Evolutionary conservation across 2,797 vertebrate genomes (phyloP).

Genomic region (Lophius americanus): DNA sequence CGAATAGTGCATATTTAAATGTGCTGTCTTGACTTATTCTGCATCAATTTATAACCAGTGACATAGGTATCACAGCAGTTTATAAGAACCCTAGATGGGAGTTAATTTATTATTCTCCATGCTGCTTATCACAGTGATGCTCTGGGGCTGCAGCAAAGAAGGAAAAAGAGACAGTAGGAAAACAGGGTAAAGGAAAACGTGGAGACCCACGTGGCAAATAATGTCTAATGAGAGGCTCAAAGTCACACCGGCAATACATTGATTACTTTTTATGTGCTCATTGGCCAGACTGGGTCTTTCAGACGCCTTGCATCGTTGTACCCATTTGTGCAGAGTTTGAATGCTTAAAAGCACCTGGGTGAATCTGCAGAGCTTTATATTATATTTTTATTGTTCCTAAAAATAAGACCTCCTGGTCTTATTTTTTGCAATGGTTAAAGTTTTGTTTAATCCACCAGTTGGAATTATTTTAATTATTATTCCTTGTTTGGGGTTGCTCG

Average conservation of each 20-base stretch:
- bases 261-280: no score
- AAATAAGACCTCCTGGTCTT: neutral
- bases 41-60: constrained; percentile 27
- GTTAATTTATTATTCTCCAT: constrained; percentile 63
- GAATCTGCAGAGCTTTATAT: neutral
- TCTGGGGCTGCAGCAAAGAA: constrained; percentile 14
- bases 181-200: neutral
- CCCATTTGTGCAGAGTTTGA: neutral
- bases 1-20: neutral
- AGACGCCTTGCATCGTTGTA: neutral
- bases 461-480: no score
- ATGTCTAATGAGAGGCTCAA: no score
- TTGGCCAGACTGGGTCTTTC: no score
- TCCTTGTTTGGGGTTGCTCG: no score
- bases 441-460: neutral
- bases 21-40: constrained; percentile 13
- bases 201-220: no score
- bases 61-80: constrained; percentile 30
- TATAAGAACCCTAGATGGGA: constrained; percentile 44
- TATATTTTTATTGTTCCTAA: neutral
- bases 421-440: neutral
- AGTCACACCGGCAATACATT: no score
- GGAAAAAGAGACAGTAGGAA: constrained; percentile 3
- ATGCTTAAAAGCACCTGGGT: constrained; percentile 4
- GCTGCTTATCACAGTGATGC: constrained; percentile 50